Base-by-base conservation (phyloP, 2,888 invertebrate species). In the Chymomyza procnemis region DNA sequence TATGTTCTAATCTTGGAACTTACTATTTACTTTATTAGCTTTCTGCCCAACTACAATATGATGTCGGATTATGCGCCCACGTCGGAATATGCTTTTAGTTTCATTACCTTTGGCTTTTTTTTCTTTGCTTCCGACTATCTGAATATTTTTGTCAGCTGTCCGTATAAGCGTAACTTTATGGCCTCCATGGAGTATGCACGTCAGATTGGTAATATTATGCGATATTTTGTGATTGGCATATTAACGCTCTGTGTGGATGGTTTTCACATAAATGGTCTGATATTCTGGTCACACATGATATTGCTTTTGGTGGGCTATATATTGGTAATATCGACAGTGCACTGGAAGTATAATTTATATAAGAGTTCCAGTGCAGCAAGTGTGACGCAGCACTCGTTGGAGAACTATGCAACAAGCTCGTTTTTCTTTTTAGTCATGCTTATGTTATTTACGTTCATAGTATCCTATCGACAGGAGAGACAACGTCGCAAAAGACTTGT, bases 11-110 rank as follows among this genome's bases (percentile, higher is more conserved):
- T 18, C 3, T 1, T 3, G 16, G n/a, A 14, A 1, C n/a, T 1
- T n/a, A 3, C 26, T 14, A n/a, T n/a, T n/a, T n/a, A n/a, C n/a
- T n/a, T n/a, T n/a, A n/a, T n/a, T 9, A 83, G 83, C 21, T 69
- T 71, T 5, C 14, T 78, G 47, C 80, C 84, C 21, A 80, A 80
- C 54, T 71, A 56, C 12, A 6, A 70, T 9, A 34, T 50, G n/a
- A 52, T 83, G 14, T 69, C 83, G 71, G 54, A 74, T 1, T 1
- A 64, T 16, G 1, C 74, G 8, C 80, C 78, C 0, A 30, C 73
- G 48, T 73, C 73, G 0, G 9, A 19, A 0, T 80, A 69, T 22
- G 64, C 73, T 0, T 68, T 57, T 4, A 62, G 69, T 14, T 80
- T 55, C 34, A 48, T 70, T 0, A 62, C 61, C 55, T 68, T 62